phyloP scores from a whole-genome alignment of 2,113 vertebrate species.

The Murina feae region DNA sequence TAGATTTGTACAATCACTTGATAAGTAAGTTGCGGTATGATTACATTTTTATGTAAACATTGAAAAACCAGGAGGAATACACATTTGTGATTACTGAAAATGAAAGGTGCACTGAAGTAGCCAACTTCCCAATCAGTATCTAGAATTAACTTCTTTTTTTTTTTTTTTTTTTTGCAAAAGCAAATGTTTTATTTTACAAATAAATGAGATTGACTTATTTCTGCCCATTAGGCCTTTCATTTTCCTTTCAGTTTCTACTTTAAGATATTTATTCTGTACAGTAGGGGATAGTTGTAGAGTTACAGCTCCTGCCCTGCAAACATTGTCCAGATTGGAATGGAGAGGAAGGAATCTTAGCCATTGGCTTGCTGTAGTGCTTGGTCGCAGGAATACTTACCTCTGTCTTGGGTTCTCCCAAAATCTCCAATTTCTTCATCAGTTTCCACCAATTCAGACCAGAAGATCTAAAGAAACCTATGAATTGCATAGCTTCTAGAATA shows the following conservation, averaged over 20 bases:
- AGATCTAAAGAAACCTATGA: background rate
- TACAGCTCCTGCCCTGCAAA: background rate
- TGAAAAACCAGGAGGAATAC: background rate
- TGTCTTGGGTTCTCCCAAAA: background rate
- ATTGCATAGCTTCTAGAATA: background rate
- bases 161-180: background rate
- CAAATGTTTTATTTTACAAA: background rate
- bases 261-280: background rate
- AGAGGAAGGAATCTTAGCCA: background rate
- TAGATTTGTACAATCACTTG: background rate
- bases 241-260: background rate
- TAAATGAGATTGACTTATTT: background rate
- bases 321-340: background rate
- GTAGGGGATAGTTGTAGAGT: background rate
- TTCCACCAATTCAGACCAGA: background rate
- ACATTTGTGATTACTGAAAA: background rate
- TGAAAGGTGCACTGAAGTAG: background rate
- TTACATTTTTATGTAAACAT: background rate
- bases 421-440: background rate
- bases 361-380: background rate
- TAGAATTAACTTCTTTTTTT: background rate
- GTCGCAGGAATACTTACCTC: background rate
- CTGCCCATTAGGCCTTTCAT: background rate
- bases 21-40: background rate
- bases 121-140: background rate